These are phyloP conservation scores for Vultur gryphus DNA, from an alignment of 2,797 vertebrate species.

Conservation along the genomic window DNA sequence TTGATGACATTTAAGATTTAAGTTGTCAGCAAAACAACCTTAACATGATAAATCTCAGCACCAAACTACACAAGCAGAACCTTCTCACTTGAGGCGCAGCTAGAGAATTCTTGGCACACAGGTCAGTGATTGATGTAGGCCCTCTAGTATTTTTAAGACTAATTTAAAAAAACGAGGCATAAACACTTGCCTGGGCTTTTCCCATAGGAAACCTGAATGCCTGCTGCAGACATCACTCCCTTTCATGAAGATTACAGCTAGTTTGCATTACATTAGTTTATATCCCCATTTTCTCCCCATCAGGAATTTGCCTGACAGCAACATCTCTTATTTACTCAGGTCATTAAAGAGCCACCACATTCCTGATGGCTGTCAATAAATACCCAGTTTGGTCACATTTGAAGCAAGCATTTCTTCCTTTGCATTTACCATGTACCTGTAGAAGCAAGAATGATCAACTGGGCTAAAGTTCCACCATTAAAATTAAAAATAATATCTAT, in stretches of 20 bases:
- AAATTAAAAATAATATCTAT: neutral
- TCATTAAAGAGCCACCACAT: neutral
- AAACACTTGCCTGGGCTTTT: neutral
- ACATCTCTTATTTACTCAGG: neutral
- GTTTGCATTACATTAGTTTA: neutral
- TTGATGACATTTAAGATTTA: neutral
- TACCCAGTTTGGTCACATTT: neutral
- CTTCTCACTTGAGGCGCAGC: neutral
- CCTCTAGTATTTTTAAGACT: neutral
- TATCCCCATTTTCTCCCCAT: neutral
- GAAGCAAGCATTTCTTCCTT: neutral
- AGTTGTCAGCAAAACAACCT: neutral
- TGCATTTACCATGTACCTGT: neutral
- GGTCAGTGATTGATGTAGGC: neutral
- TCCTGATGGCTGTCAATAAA: neutral
- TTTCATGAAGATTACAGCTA: neutral
- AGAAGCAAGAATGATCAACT: neutral
- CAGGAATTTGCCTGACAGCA: neutral
- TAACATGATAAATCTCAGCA: neutral
- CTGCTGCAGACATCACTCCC: neutral
- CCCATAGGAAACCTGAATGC: neutral
- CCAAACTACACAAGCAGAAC: neutral
- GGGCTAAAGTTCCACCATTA: neutral
- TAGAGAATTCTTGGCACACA: neutral
- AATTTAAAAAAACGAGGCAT: neutral